These are phyloP conservation scores for Rhinophrynus dorsalis DNA, from an alignment of 2,797 vertebrate species.

Conservation along the genomic window DNA sequence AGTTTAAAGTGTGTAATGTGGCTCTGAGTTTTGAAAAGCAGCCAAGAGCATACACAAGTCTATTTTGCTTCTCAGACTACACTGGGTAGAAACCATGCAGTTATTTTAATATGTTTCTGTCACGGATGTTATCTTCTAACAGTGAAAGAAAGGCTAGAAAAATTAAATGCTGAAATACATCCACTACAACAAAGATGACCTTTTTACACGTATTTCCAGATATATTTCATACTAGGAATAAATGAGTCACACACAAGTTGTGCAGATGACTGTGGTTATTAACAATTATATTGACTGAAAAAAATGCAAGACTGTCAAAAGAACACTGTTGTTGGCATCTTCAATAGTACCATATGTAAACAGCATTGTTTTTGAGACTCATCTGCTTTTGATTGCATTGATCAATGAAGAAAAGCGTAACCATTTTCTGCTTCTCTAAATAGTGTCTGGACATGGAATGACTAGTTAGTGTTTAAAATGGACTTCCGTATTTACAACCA, in stretches of 20 bases:
- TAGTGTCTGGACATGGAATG: slow-evolving; percentile 48
- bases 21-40: slow-evolving; percentile 4
- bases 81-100: background rate
- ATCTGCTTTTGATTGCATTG: background rate
- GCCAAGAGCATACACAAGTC: slow-evolving; percentile 1
- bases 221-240: background rate
- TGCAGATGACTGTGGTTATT: background rate
- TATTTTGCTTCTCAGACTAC: background rate
- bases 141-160: background rate
- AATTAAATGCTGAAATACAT: background rate
- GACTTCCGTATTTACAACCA: slow-evolving; percentile 82
- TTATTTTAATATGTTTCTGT: background rate
- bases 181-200: background rate
- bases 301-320: background rate
- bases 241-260: background rate
- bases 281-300: background rate
- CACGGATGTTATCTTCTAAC: background rate
- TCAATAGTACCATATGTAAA: background rate
- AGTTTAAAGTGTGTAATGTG: background rate
- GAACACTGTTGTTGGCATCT: background rate
- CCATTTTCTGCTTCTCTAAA: background rate
- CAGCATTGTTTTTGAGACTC: background rate
- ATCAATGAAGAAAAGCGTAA: background rate
- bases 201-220: slow-evolving; percentile 13
- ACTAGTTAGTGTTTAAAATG: slow-evolving; percentile 62